Conservation (phyloP, 2,797 vertebrate species). For the Ctenopoma multispine region DNA sequence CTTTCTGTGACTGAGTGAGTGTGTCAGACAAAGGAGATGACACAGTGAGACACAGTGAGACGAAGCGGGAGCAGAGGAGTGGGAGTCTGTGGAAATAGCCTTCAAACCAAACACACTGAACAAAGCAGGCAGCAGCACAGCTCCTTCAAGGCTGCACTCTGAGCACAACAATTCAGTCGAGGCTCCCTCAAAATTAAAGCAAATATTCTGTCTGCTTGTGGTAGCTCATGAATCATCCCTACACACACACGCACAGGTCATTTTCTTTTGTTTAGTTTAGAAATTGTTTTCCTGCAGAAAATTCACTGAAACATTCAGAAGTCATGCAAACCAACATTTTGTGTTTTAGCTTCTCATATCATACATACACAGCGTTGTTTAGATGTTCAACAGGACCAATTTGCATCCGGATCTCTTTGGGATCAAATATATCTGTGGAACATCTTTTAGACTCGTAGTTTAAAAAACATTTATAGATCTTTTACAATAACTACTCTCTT, state of each 20-base stretch:
- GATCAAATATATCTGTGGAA: no score
- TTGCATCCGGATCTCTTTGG: no score
- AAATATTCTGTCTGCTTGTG: conserved; percentile 58
- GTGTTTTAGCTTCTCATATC: background rate
- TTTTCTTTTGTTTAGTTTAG: conserved; percentile 41
- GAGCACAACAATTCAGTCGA: conserved; percentile 46
- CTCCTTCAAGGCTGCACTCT: conserved; percentile 64
- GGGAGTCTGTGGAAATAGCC: conserved; percentile 69
- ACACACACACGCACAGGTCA: conserved; percentile 27
- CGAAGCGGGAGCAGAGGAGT: conserved; percentile 56
- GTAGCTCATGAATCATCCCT: conserved; percentile 44
- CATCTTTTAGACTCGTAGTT: no score
- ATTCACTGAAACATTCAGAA: conserved; percentile 16
- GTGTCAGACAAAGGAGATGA: conserved; percentile 64
- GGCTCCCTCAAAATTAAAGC: conserved; percentile 60
- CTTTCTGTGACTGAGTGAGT: conserved; percentile 28
- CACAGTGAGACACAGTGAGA: conserved; percentile 65
- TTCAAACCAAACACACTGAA: conserved; percentile 67
- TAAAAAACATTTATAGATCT: no score
- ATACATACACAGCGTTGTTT: no score
- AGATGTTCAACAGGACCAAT: no score
- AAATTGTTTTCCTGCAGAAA: conserved; percentile 24
- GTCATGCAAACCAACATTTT: conserved; percentile 1
- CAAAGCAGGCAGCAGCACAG: conserved; percentile 56
- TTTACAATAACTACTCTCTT: no score